Percentiles rank a stretch among this genome's conserved stretches.
Conservation (phyloP, 2,888 invertebrate genomes). For the Drosophila monieri region DNA sequence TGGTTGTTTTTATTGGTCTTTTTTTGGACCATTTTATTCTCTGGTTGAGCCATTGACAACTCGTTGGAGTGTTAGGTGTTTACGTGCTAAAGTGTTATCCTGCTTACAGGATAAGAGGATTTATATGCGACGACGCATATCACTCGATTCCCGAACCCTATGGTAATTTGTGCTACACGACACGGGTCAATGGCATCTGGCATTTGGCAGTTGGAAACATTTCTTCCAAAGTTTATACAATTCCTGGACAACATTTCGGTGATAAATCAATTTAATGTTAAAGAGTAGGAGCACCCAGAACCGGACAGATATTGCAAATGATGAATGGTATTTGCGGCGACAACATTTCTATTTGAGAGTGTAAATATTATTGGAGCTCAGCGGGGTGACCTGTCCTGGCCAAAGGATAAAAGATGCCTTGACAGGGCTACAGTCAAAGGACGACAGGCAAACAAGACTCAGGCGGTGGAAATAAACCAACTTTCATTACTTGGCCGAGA, state of each 20-base stretch:
- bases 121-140: constrained; percentile 46
- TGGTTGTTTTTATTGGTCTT: constrained; percentile 55
- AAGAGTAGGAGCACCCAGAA: constrained; percentile 7
- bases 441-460: constrained; percentile 8
- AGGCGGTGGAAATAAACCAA: background rate
- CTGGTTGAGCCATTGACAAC: constrained; percentile 50
- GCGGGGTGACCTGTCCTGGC: constrained; percentile 29
- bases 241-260: constrained; percentile 45
- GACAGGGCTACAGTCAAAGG: constrained; percentile 50
- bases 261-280: constrained; percentile 65
- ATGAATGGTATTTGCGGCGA: constrained; percentile 71
- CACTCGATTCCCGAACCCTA: constrained; percentile 37
- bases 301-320: constrained; percentile 46
- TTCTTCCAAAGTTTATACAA: constrained; percentile 62
- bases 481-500: constrained; percentile 54
- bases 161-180: constrained; percentile 12
- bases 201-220: constrained; percentile 50
- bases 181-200: constrained; percentile 19
- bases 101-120: constrained; percentile 52
- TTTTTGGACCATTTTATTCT: constrained; percentile 55
- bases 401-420: constrained; percentile 53
- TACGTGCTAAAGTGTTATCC: constrained; percentile 69
- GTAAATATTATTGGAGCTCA: constrained; percentile 68
- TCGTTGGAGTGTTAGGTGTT: constrained; percentile 65
- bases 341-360: constrained; percentile 58